Conservation (phyloP, 2,888 invertebrate species). For the Alentia gelatinosa region DNA sequence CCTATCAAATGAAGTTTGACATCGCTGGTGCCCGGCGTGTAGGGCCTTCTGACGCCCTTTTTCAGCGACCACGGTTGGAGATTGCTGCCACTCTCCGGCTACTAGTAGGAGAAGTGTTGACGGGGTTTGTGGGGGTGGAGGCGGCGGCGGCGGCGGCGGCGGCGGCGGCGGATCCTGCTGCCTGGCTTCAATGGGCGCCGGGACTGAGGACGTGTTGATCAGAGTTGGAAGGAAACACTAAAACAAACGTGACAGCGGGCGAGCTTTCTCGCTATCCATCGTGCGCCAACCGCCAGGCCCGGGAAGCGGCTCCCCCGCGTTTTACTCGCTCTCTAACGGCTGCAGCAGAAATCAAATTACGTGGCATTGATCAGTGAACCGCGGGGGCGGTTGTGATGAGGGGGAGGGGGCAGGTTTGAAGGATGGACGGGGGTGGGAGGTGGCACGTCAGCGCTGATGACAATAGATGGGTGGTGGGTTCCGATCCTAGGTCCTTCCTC, state of each 20-base stretch:
- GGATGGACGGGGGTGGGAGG: neutral
- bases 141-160: no score
- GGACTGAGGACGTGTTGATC: neutral
- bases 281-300: neutral
- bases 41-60: no score
- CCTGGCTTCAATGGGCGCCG: no score
- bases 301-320: neutral
- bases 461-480: neutral
- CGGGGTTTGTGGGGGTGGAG: no score
- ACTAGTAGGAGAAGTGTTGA: no score
- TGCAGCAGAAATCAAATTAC: neutral
- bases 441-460: neutral
- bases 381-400: neutral
- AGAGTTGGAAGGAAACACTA: neutral
- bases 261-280: neutral
- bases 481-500: neutral
- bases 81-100: no score
- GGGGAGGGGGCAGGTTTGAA: neutral
- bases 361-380: neutral
- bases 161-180: no score
- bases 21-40: no score
- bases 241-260: neutral
- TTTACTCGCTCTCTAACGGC: neutral
- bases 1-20: no score
- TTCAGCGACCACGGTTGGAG: no score